These are phyloP conservation scores for Eupleurogrammus muticus DNA, from an alignment of 2,797 vertebrate species.

Conservation along the genomic window DNA sequence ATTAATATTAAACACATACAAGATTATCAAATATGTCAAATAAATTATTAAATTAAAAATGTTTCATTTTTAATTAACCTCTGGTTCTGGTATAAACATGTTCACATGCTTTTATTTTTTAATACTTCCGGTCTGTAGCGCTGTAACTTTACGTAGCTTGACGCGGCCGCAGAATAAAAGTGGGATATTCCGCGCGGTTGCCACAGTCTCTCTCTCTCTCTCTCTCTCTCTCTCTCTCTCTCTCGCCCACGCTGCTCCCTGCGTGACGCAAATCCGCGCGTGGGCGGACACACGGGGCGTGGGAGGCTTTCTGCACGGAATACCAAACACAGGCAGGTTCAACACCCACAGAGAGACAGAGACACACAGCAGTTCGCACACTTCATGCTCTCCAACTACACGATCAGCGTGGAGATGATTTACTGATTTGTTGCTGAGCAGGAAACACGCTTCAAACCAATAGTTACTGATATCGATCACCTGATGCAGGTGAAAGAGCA, in stretches of 20 bases:
- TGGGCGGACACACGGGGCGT: conserved; percentile 87
- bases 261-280: conserved; percentile 91
- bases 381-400: conserved; percentile 52
- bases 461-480: neutral
- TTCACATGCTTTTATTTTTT: conserved; percentile 62
- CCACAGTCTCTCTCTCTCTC: conserved; percentile 69
- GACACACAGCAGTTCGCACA: conserved; percentile 61
- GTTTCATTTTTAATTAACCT: no score
- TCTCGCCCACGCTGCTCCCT: conserved; percentile 87
- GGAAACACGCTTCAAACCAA: conserved; percentile 38
- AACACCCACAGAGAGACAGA: conserved; percentile 70
- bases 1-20: no score
- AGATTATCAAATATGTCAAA: no score
- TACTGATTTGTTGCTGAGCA: conserved; percentile 17
- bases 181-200: conserved; percentile 89
- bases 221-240: conserved; percentile 67
- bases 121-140: neutral
- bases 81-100: no score
- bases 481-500: neutral
- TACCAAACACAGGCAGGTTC: conserved; percentile 83
- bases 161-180: conserved; percentile 66
- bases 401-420: conserved; percentile 15
- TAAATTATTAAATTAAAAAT: no score
- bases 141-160: conserved; percentile 7
- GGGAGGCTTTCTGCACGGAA: conserved; percentile 86